Conservation (phyloP, 2,797 vertebrate genomes). For the Lithobates pipiens region DNA sequence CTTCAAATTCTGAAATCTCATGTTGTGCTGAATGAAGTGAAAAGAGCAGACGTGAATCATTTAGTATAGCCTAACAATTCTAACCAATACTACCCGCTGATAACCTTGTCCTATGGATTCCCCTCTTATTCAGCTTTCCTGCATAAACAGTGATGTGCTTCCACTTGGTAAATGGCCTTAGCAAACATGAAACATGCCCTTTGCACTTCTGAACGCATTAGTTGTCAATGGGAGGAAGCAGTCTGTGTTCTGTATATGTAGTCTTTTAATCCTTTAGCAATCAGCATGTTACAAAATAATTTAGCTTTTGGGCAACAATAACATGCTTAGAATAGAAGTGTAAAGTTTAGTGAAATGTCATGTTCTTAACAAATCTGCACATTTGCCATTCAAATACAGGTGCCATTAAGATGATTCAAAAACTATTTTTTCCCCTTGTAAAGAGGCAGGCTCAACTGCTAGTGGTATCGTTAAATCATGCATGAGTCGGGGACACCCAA, state of each 20-base stretch:
- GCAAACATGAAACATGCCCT: neutral
- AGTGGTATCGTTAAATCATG: too few relatives aligned
- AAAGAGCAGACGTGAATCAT: constrained; percentile 32
- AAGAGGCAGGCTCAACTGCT: neutral
- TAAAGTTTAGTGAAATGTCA: neutral
- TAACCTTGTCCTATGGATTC: constrained; percentile 30
- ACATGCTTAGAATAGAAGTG: neutral
- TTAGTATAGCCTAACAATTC: constrained; percentile 19
- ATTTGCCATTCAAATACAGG: neutral
- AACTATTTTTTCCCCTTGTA: neutral
- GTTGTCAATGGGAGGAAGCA: neutral
- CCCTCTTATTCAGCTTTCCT: constrained; percentile 11
- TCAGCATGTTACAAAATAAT: constrained; percentile 2
- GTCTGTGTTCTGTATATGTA: neutral
- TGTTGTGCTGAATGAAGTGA: constrained; percentile 33
- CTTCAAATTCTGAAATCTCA: constrained; percentile 51
- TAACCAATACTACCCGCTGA: constrained; percentile 38
- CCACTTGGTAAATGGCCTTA: constrained; percentile 34
- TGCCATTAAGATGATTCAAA: neutral
- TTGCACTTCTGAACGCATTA: constrained; percentile 7
- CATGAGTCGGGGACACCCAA: too few relatives aligned
- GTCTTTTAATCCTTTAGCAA: neutral
- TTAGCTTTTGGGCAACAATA: constrained; percentile 14
- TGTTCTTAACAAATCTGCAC: neutral
- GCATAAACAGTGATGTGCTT: constrained; percentile 31